A percentile compares a stretch with the other conserved stretches of the same genome.
phyloP scores from a whole-genome alignment of 2,888 invertebrate species.

The Apodemia zela region DNA sequence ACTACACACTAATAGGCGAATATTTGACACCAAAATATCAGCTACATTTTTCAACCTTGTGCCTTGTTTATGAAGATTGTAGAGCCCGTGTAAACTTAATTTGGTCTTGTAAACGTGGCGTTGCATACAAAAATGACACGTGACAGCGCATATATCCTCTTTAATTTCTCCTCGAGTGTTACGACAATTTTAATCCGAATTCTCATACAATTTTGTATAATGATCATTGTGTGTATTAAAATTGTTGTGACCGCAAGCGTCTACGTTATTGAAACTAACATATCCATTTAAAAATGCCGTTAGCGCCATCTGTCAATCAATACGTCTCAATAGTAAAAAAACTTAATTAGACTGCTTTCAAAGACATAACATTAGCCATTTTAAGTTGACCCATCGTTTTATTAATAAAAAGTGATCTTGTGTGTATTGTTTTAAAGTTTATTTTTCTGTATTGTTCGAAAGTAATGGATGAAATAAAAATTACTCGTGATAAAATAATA shows the following conservation, averaged over 20 bases:
- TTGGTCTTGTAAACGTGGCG: conserved; percentile 36
- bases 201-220: conserved; percentile 8
- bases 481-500: conserved; percentile 55
- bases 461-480: conserved; percentile 27
- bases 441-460: conserved; percentile 24
- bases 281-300: conserved; percentile 70
- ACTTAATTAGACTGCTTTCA: conserved; percentile 76
- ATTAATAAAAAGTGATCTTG: conserved; percentile 34
- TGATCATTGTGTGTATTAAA: conserved; percentile 24
- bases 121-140: conserved; percentile 43
- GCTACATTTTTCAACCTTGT: conserved; percentile 4
- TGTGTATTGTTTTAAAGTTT: conserved; percentile 38
- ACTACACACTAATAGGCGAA: conserved; percentile 31
- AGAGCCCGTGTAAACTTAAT: conserved; percentile 14
- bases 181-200: conserved; percentile 7
- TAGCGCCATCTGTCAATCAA: conserved; percentile 78
- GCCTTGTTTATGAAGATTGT: conserved; percentile 14
- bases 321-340: conserved; percentile 72
- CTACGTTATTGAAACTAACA: conserved; percentile 37
- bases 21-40: conserved; percentile 18
- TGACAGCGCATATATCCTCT: conserved; percentile 39
- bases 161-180: conserved; percentile 26
- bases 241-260: conserved; percentile 34
- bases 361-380: conserved; percentile 56
- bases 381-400: conserved; percentile 28